Evolutionary conservation across 2,797 vertebrate species (phyloP).

Genomic region (Epinephelus coioides): DNA sequence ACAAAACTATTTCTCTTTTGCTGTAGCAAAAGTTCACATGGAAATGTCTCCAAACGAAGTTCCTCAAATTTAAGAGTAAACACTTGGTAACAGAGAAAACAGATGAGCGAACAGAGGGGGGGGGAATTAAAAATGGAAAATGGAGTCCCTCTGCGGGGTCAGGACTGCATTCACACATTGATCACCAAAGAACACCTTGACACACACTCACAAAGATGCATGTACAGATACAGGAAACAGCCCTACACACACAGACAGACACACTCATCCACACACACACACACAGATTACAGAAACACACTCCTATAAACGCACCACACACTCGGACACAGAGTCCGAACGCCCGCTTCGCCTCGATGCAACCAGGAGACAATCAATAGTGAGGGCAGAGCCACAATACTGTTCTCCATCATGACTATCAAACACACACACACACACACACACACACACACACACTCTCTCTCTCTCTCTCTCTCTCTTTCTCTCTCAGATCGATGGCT

Average conservation of each 20-base stretch:
- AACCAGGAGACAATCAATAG: slow-evolving; percentile 79
- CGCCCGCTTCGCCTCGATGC: slow-evolving; percentile 75
- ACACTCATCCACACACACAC: slow-evolving; percentile 11
- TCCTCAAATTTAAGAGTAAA: neutral
- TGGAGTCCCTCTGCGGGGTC: slow-evolving; percentile 46
- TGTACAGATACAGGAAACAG: slow-evolving; percentile 48
- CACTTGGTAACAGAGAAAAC: neutral
- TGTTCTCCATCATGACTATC: slow-evolving; percentile 77
- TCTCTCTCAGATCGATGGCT: slow-evolving; percentile 75
- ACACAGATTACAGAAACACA: slow-evolving; percentile 18
- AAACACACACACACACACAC: slow-evolving; percentile 56
- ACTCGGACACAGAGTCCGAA: slow-evolving; percentile 57
- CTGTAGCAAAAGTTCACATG: neutral
- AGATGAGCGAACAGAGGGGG: neutral
- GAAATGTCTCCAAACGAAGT: neutral
- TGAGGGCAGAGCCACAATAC: slow-evolving; percentile 71
- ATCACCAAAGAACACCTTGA: slow-evolving; percentile 65
- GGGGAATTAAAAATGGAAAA: slow-evolving; percentile 39
- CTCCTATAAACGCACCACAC: slow-evolving; percentile 27
- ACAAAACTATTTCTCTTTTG: neutral
- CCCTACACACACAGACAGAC: slow-evolving; percentile 23
- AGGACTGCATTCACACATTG: slow-evolving; percentile 51
- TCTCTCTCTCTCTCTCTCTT: slow-evolving; percentile 14
- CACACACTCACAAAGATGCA: slow-evolving; percentile 45
- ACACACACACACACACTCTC: slow-evolving; percentile 25